Conservation (phyloP, 1,140 invertebrate species). For the Drosophila arawakana region DNA sequence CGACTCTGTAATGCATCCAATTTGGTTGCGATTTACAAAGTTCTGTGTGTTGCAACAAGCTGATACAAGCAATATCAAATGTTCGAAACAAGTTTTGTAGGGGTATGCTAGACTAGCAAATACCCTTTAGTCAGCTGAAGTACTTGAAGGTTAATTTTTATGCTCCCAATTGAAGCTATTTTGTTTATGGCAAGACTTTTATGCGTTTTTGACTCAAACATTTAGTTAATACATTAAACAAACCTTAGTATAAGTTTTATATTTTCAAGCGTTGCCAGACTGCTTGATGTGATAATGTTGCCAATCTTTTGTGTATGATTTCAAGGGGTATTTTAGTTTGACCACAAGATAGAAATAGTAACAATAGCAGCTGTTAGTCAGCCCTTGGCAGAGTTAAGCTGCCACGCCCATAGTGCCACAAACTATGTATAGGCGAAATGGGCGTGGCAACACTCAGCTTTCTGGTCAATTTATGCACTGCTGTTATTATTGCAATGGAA, state of each 20-base stretch:
- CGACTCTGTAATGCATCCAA: slow-evolving; percentile 8
- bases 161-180: not conserved
- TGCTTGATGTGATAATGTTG: not conserved
- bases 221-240: not conserved
- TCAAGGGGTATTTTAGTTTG: slow-evolving; percentile 1
- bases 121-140: not conserved
- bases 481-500: slow-evolving; percentile 37
- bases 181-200: not conserved
- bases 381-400: slow-evolving; percentile 3
- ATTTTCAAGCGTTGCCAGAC: not conserved
- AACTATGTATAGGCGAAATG: slow-evolving; percentile 5
- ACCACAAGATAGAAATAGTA: slow-evolving; percentile 14
- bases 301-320: not conserved
- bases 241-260: not conserved
- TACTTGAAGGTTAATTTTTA: not conserved
- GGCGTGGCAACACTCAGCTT: slow-evolving; percentile 22
- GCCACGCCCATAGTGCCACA: slow-evolving; percentile 16
- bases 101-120: slow-evolving; percentile 11
- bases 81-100: not conserved
- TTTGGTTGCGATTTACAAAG: slow-evolving; percentile 37
- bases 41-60: slow-evolving; percentile 19
- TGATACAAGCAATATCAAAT: slow-evolving; percentile 32
- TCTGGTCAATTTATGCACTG: slow-evolving; percentile 58
- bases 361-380: slow-evolving; percentile 5
- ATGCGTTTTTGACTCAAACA: not conserved